phyloP scores from a whole-genome alignment of 2,113 vertebrate genomes.

The Rhabdornis inornatus region DNA sequence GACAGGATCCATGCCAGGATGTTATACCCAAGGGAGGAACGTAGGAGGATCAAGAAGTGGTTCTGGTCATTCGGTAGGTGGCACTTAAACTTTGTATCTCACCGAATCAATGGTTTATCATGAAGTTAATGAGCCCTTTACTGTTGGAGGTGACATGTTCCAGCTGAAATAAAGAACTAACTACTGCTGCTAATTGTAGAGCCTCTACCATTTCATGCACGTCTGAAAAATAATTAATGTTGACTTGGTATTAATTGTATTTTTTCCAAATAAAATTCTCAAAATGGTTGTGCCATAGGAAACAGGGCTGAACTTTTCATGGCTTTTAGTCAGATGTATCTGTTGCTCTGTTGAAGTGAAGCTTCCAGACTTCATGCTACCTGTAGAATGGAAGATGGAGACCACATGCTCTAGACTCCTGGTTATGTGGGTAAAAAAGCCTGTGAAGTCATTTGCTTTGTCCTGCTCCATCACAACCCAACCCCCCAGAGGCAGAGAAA shows the following conservation, averaged over 20 bases:
- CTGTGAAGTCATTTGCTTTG: neutral
- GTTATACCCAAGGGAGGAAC: neutral
- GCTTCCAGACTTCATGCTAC: neutral
- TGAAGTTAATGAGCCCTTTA: neutral
- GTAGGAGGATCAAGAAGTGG: neutral
- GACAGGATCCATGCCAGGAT: neutral
- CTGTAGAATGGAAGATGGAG: neutral
- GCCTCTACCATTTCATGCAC: neutral
- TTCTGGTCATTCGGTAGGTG: neutral
- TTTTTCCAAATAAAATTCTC: neutral
- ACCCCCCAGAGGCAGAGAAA: neutral
- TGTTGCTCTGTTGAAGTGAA: neutral
- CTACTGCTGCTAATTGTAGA: neutral
- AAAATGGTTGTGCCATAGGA: neutral
- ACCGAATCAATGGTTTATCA: neutral
- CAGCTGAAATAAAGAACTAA: neutral
- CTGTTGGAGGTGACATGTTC: neutral
- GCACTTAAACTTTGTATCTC: neutral
- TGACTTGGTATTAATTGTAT: neutral
- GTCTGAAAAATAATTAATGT: neutral
- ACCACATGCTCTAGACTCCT: neutral
- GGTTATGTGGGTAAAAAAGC: neutral
- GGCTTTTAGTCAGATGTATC: neutral
- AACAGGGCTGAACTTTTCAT: neutral
- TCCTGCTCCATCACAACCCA: neutral